Evolutionary conservation across 2,113 vertebrate genomes (phyloP).

Genomic region (Pyxicephalus adspersus): DNA sequence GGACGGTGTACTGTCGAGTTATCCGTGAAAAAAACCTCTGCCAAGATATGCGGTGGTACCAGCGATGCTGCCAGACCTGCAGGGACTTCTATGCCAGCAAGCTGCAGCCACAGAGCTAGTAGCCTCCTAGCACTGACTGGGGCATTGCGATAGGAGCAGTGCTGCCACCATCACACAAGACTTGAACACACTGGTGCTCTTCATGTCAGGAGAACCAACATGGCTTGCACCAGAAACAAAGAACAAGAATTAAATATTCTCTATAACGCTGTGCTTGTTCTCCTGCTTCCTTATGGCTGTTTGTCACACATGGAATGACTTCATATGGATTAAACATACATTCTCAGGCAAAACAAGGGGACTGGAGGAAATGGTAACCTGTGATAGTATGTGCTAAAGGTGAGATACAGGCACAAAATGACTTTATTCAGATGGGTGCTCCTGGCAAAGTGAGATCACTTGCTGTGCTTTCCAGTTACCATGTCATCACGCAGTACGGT

Average conservation of each 20-base stretch:
- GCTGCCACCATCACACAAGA: slow-evolving; percentile 64
- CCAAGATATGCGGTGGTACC: slow-evolving; percentile 96
- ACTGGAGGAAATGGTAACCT: slow-evolving; percentile 39
- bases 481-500: slow-evolving; percentile 5
- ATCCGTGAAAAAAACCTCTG: slow-evolving; percentile 93
- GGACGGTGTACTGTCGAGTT: slow-evolving; percentile 92
- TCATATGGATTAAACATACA: slow-evolving; percentile 58
- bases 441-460: not conserved
- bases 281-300: slow-evolving; percentile 17
- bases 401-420: slow-evolving; percentile 23
- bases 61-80: slow-evolving; percentile 94
- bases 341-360: slow-evolving; percentile 42
- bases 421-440: slow-evolving; percentile 33
- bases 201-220: slow-evolving; percentile 70
- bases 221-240: slow-evolving; percentile 61
- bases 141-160: slow-evolving; percentile 63
- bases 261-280: slow-evolving; percentile 25
- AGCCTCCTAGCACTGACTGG: slow-evolving; percentile 62
- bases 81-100: slow-evolving; percentile 93
- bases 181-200: slow-evolving; percentile 73
- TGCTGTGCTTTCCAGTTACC: slow-evolving; percentile 14
- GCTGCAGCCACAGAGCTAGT: slow-evolving; percentile 81
- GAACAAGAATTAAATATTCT: slow-evolving; percentile 53
- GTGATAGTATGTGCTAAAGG: slow-evolving; percentile 18
- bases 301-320: slow-evolving; percentile 27